A percentile compares a stretch with the other conserved stretches of the same genome.
Conservation (phyloP, 2,888 invertebrate genomes). For the Nudaria mundana region DNA sequence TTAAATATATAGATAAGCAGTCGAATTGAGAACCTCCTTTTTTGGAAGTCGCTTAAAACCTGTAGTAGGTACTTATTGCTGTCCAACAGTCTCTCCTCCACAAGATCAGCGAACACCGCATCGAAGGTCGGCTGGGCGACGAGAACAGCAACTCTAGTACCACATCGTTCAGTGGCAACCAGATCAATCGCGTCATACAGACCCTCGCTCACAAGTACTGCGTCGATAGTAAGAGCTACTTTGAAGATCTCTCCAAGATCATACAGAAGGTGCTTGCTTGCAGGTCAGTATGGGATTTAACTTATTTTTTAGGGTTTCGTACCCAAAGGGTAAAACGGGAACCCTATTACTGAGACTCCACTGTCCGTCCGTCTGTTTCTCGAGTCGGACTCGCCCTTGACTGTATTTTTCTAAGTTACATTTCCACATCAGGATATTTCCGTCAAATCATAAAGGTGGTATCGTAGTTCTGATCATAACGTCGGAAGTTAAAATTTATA, state of each 20-base stretch:
- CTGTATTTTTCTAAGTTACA: too few relatives aligned
- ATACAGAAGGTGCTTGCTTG: conserved; percentile 96
- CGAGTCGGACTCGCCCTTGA: too few relatives aligned
- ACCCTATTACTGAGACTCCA: too few relatives aligned
- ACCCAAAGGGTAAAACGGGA: too few relatives aligned
- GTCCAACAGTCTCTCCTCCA: conserved; percentile 85
- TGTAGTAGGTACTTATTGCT: too few relatives aligned
- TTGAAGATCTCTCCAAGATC: conserved; percentile 95
- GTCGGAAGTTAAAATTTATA: neutral
- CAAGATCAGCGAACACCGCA: conserved; percentile 93
- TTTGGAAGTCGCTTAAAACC: too few relatives aligned
- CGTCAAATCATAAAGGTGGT: neutral
- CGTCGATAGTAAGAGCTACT: conserved; percentile 95
- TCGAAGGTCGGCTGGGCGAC: conserved; percentile 83
- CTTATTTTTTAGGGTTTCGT: too few relatives aligned
- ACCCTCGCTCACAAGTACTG: conserved; percentile 97
- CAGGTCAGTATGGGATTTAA: conserved; percentile 61
- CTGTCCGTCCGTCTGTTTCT: too few relatives aligned
- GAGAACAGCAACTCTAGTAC: conserved; percentile 73
- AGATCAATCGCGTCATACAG: conserved; percentile 96
- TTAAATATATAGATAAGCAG: too few relatives aligned
- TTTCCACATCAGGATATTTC: too few relatives aligned
- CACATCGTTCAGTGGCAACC: conserved; percentile 81
- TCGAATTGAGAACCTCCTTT: too few relatives aligned
- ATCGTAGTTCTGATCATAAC: neutral